Percentiles rank a stretch among this genome's conserved stretches.
Evolutionary conservation across 2,113 vertebrate species (phyloP).

Genomic region (Cichladusa arquata): DNA sequence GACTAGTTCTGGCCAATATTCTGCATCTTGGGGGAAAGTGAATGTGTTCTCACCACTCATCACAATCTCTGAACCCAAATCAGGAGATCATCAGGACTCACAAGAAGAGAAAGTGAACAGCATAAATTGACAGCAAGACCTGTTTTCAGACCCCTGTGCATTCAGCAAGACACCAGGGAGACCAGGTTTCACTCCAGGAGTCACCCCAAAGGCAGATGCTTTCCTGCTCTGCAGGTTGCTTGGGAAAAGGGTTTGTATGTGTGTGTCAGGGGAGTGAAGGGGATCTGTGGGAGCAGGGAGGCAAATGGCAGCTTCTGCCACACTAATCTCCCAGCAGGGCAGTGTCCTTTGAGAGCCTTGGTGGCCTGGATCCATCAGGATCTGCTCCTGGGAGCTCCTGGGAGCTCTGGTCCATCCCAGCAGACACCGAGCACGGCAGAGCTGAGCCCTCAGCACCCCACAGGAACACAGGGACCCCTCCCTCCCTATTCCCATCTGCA

Average conservation of each 20-base stretch:
- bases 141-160: not conserved
- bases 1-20: not conserved
- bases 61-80: not conserved
- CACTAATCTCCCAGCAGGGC: not conserved
- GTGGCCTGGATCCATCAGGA: accelerated
- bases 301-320: not conserved
- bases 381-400: not conserved
- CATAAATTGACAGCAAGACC: not conserved
- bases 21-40: not conserved
- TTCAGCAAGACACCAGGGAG: not conserved
- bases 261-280: not conserved
- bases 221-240: not conserved
- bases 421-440: accelerated
- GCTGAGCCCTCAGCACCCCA: too few relatives aligned
- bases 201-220: not conserved
- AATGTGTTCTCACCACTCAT: not conserved
- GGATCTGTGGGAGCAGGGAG: not conserved
- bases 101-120: not conserved
- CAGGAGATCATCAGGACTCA: not conserved
- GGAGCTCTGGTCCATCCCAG: not conserved
- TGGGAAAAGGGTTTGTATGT: not conserved
- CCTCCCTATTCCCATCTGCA: accelerated
- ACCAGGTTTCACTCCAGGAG: not conserved
- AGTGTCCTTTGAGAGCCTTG: not conserved
- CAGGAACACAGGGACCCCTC: accelerated